Base-by-base conservation (phyloP, 2,888 invertebrate species). In the Petrolisthes manimaculis region DNA sequence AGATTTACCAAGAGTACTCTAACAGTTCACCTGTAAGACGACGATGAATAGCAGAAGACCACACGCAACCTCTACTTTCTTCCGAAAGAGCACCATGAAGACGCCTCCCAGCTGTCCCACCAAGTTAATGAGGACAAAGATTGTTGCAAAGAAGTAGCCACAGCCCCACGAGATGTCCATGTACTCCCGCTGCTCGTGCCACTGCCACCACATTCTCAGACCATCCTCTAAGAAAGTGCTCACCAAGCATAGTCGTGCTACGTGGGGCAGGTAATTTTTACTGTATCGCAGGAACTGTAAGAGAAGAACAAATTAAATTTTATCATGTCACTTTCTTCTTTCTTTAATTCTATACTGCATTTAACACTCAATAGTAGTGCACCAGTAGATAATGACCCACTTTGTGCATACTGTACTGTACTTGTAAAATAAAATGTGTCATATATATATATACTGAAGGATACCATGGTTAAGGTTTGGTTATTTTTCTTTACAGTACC, bases 171-270 rank as follows among this genome's bases (percentile, higher is more conserved):
- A 97, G 94, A 97, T 96, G 93, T 98, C 96, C 97, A 99, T 99
- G 93, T 98, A 99, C 93, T 98, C 98, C 77, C 98, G 95, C 90
- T 91, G 99, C 93, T 99, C 98, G 86, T 95, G 95, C 99, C 99
- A 99, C 93, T 99, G 99, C 92, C 97, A 96, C 96, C 98, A 99
- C 99, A 99, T 99, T 90, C 99, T 95, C 89, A 99, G 95, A 1
- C 99, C 99, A 94, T 99, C 99, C 94, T 99, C 99, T 91, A 99
- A 95, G 94, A 99, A 99, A 92, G 99, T 99, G 92, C 98, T 98
- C 93, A 99, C 98, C 90, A 99, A 95, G 93, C 99, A 99, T 90
- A 99, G 94, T 91, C 99, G 95, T 18, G 99, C 99, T 92, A 98
- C 95, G 91, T 98, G 98, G 54, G 99, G 99, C 92, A 99, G 94